These are phyloP conservation scores for Salticus scenicus DNA, from an alignment of 2,888 invertebrate genomes.

Conservation along the genomic window DNA sequence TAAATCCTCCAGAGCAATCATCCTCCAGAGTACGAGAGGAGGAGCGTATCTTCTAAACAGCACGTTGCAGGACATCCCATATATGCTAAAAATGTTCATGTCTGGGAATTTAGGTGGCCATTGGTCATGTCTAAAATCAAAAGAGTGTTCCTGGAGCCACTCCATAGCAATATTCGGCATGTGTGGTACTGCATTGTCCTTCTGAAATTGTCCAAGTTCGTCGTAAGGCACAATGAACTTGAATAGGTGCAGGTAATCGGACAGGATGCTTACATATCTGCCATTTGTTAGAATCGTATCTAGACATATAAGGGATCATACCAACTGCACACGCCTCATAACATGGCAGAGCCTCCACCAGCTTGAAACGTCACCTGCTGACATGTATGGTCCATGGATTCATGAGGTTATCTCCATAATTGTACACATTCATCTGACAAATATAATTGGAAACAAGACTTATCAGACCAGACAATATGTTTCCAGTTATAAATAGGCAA, in stretches of 20 bases:
- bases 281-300: background rate
- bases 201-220: background rate
- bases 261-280: conserved; percentile 25
- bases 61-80: background rate
- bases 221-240: conserved; percentile 4
- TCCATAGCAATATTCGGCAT: background rate
- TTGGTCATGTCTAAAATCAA: background rate
- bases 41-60: background rate
- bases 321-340: conserved; percentile 4
- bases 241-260: conserved; percentile 16
- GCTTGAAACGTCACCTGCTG: background rate
- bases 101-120: background rate
- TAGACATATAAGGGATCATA: conserved; percentile 1
- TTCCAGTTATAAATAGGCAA: background rate
- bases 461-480: background rate
- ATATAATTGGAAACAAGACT: background rate
- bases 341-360: background rate
- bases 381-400: background rate
- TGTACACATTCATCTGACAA: background rate
- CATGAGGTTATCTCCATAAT: background rate
- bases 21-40: background rate
- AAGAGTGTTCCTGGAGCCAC: background rate
- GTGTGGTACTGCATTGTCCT: conserved; percentile 16
- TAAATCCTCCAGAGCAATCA: background rate
- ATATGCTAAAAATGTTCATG: background rate